phyloP scores from a whole-genome alignment of 2,888 invertebrate species.

The Drosophila putrida region DNA sequence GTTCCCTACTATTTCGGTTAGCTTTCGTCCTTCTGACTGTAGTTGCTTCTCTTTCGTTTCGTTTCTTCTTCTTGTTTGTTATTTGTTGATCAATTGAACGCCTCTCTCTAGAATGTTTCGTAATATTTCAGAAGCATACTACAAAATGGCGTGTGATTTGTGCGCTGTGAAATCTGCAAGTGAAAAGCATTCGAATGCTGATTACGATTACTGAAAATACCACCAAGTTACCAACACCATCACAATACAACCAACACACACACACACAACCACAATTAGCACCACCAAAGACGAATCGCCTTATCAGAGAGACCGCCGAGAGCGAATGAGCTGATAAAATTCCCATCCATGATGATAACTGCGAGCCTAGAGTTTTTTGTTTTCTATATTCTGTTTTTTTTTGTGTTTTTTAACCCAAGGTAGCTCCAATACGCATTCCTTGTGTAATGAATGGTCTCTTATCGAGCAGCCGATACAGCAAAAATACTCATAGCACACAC shows the following conservation, averaged over 20 bases:
- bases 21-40: neutral
- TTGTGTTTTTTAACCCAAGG: neutral
- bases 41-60: neutral
- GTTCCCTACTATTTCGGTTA: conserved; percentile 5
- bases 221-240: conserved; percentile 14
- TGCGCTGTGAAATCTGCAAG: conserved; percentile 73
- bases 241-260: conserved; percentile 1
- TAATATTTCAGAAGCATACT: conserved; percentile 70
- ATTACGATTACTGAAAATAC: conserved; percentile 54
- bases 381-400: neutral
- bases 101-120: conserved; percentile 63
- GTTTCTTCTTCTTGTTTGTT: conserved; percentile 7
- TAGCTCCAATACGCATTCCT: conserved; percentile 44
- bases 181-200: conserved; percentile 55
- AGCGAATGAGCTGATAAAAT: conserved; percentile 37
- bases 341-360: conserved; percentile 17
- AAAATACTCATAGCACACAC: too few species aligned
- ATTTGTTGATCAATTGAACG: conserved; percentile 22
- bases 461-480: conserved; percentile 22
- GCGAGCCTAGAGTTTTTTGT: conserved; percentile 1
- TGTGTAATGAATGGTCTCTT: conserved; percentile 56
- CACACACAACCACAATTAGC: conserved; percentile 6
- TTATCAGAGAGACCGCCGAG: conserved; percentile 23
- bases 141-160: conserved; percentile 73
- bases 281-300: conserved; percentile 14